phyloP scores from a whole-genome alignment of 2,888 invertebrate genomes.

The Scaptomyza cyrtandrae region DNA sequence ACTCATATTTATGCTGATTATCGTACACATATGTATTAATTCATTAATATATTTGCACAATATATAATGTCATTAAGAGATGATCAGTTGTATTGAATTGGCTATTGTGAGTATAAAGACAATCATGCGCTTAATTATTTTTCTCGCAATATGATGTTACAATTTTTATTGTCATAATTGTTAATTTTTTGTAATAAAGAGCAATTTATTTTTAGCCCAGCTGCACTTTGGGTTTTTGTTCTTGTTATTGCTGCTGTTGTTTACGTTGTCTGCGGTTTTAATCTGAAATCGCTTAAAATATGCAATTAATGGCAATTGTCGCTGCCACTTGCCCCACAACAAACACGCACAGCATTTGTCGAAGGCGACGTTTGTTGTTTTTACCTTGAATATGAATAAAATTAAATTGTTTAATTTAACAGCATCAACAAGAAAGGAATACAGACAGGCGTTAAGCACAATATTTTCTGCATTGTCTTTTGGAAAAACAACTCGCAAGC shows the following conservation, averaged over 20 bases:
- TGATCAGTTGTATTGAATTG: slow-evolving; percentile 7
- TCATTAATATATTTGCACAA: background rate
- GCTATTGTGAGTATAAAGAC: slow-evolving; percentile 23
- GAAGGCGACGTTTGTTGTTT: slow-evolving; percentile 43
- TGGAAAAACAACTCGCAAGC: slow-evolving; percentile 12
- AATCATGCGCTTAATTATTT: slow-evolving; percentile 54
- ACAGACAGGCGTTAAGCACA: slow-evolving; percentile 51
- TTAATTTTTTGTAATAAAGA: slow-evolving; percentile 61
- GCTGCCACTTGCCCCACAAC: slow-evolving; percentile 41
- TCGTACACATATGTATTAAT: background rate
- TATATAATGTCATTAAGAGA: slow-evolving; percentile 26
- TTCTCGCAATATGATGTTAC: slow-evolving; percentile 59
- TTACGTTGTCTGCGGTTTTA: slow-evolving; percentile 62
- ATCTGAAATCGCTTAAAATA: slow-evolving; percentile 63
- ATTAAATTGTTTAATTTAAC: slow-evolving; percentile 64
- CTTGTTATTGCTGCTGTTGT: slow-evolving; percentile 31
- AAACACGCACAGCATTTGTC: slow-evolving; percentile 28
- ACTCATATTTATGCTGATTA: slow-evolving; percentile 11
- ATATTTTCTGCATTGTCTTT: slow-evolving; percentile 45
- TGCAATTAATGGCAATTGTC: slow-evolving; percentile 74
- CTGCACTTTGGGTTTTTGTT: slow-evolving; percentile 4
- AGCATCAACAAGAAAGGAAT: slow-evolving; percentile 31
- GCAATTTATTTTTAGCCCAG: slow-evolving; percentile 47
- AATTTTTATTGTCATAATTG: slow-evolving; percentile 64
- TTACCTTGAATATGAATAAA: slow-evolving; percentile 63